Evolutionary conservation across 2,888 invertebrate genomes (phyloP).

Genomic region (Drosophila paramelanica): DNA sequence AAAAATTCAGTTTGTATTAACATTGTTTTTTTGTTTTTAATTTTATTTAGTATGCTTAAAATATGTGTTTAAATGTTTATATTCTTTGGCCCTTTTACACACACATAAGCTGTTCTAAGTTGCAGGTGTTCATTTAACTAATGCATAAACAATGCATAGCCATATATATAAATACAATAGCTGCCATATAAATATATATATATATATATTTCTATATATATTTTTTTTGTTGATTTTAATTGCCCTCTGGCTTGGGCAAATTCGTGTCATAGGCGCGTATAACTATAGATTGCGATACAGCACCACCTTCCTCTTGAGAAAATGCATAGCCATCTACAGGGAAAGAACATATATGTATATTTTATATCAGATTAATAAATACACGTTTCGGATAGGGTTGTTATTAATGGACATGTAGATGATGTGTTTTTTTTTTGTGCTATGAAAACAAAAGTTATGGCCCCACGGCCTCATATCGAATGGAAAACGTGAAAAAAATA

Average conservation of each 20-base stretch:
- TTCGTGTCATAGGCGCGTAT: conserved; percentile 98
- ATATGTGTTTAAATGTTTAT: conserved; percentile 33
- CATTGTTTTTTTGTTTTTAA: conserved; percentile 11
- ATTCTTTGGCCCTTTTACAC: conserved; percentile 61
- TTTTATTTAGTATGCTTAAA: conserved; percentile 25
- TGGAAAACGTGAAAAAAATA: neutral
- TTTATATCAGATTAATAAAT: conserved; percentile 16
- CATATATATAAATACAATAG: conserved; percentile 50
- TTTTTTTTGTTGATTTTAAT: conserved; percentile 56
- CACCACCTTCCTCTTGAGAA: conserved; percentile 99
- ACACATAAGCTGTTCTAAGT: conserved; percentile 30
- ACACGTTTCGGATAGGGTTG: neutral
- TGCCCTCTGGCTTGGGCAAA: conserved; percentile 91
- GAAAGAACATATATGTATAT: neutral
- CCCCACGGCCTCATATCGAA: neutral
- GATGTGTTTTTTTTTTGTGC: conserved; percentile 31
- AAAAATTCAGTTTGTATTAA: conserved; percentile 41
- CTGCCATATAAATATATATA: conserved; percentile 9
- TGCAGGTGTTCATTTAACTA: conserved; percentile 26
- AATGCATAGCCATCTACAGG: conserved; percentile 97
- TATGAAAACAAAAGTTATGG: conserved; percentile 6
- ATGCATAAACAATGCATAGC: conserved; percentile 9
- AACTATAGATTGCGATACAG: conserved; percentile 96
- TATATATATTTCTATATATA: neutral
- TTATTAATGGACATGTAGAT: conserved; percentile 13